phyloP scores from a whole-genome alignment of 2,113 vertebrate species.

The Lophius piscatorius region DNA sequence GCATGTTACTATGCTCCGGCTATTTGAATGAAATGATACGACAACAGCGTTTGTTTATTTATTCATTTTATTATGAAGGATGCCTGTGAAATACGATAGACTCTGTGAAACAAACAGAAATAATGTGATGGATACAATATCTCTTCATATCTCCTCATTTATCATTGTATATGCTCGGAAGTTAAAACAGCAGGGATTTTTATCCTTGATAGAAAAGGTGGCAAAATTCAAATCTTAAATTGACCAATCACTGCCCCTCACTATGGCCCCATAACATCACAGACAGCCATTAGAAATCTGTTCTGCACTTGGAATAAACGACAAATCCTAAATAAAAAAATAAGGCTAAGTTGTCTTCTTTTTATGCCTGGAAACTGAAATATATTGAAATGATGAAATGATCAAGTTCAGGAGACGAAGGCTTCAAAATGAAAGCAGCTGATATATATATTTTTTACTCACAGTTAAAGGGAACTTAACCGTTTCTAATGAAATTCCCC shows the following conservation, averaged over 20 bases:
- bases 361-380: conserved; percentile 45
- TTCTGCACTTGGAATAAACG: conserved; percentile 26
- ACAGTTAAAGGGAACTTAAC: conserved; percentile 48
- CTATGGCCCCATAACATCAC: conserved; percentile 48
- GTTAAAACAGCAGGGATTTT: too few relatives aligned
- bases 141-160: too few relatives aligned
- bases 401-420: conserved; percentile 31
- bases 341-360: conserved; percentile 3
- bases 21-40: neutral
- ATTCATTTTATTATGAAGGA: conserved; percentile 73
- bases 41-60: conserved; percentile 6
- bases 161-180: too few relatives aligned
- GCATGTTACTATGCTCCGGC: neutral
- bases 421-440: conserved; percentile 45
- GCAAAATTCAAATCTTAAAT: too few relatives aligned
- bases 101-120: conserved; percentile 58
- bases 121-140: conserved; percentile 40
- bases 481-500: conserved; percentile 26
- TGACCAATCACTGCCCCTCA: conserved; percentile 19
- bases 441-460: conserved; percentile 31
- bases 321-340: conserved; percentile 20
- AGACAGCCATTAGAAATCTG: neutral
- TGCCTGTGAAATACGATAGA: conserved; percentile 62
- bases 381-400: conserved; percentile 56
- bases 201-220: too few relatives aligned